These are phyloP conservation scores for Xestia c-nigrum DNA, from an alignment of 2,888 invertebrate genomes.

Conservation along the genomic window DNA sequence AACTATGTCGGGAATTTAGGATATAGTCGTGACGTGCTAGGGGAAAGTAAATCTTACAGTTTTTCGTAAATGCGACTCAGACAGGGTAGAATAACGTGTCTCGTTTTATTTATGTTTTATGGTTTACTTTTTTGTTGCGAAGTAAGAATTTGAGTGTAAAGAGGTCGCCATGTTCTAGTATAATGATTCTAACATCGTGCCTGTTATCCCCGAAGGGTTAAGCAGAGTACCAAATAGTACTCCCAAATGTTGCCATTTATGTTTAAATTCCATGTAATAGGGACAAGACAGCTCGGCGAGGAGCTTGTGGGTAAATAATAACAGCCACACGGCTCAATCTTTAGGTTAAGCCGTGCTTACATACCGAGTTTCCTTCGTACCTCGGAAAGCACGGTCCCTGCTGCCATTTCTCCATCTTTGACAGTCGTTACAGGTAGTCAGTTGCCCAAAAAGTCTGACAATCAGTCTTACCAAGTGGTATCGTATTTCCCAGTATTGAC, in stretches of 20 bases:
- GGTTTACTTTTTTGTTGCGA: background rate
- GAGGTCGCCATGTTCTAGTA: background rate
- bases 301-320: no score
- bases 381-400: no score
- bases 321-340: no score
- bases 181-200: background rate
- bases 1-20: conserved; percentile 20
- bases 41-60: conserved; percentile 40
- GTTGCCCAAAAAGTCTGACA: no score
- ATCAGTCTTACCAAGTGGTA: no score
- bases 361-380: no score
- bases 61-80: conserved; percentile 39
- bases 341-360: no score
- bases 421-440: no score
- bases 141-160: background rate
- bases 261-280: no score
- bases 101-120: conserved; percentile 10
- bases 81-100: background rate
- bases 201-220: background rate
- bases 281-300: no score
- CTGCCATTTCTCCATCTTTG: no score
- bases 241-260: background rate
- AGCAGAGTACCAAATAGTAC: background rate
- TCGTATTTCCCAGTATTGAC: no score
- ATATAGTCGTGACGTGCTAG: conserved; percentile 53